These are phyloP conservation scores for Tiliacea citrago DNA, from an alignment of 2,888 invertebrate species.

Conservation along the genomic window DNA sequence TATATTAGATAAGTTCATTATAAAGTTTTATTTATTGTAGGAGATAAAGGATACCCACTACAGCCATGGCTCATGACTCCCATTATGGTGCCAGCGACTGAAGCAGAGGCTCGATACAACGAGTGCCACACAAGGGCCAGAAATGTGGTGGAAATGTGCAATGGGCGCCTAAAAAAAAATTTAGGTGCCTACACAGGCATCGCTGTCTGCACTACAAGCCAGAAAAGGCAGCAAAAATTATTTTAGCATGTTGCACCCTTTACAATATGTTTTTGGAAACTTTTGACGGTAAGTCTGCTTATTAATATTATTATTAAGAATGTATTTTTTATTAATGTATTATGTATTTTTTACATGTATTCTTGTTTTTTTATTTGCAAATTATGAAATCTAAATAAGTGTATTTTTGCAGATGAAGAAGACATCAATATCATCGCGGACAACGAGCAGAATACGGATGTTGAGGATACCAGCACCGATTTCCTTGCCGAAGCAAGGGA, in stretches of 20 bases:
- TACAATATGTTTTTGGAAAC: conserved; percentile 11
- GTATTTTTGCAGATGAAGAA: background rate
- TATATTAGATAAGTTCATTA: background rate
- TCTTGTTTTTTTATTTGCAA: too few species aligned
- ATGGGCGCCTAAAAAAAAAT: conserved; percentile 1
- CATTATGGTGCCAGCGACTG: background rate
- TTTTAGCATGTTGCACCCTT: conserved; percentile 7
- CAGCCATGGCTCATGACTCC: conserved; percentile 23
- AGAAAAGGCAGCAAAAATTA: conserved; percentile 1
- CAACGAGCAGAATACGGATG: background rate
- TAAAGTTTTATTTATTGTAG: conserved; percentile 4
- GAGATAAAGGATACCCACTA: conserved; percentile 8
- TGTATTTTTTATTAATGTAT: too few species aligned
- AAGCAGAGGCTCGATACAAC: background rate
- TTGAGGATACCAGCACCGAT: background rate
- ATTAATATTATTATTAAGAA: background rate
- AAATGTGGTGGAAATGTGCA: background rate
- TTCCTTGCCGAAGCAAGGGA: background rate
- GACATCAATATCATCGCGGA: background rate
- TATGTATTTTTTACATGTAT: too few species aligned
- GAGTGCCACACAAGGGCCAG: background rate
- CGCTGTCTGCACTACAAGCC: background rate
- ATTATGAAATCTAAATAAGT: background rate
- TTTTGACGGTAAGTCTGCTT: background rate
- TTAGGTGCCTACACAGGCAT: conserved; percentile 4